phyloP scores from a whole-genome alignment of 1,140 invertebrate species.

The Tribolium castaneum region DNA sequence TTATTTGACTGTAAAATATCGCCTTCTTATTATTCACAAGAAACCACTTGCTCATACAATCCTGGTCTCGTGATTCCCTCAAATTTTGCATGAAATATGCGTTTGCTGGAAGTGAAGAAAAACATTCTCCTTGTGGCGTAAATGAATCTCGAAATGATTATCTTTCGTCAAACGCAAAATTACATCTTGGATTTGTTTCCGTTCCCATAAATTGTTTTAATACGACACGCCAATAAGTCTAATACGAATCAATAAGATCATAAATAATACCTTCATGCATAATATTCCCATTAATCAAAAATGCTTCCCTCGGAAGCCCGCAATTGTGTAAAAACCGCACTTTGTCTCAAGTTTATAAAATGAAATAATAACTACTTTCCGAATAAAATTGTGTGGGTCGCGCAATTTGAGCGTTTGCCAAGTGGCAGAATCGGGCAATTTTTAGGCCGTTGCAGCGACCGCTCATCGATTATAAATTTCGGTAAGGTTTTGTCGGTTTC shows the following conservation, averaged over 20 bases:
- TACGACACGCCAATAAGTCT: constrained; percentile 11
- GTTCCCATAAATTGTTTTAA: constrained; percentile 10
- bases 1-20: not conserved
- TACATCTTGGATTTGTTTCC: constrained; percentile 21
- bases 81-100: not conserved
- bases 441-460: constrained; percentile 38
- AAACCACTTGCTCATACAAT: not conserved
- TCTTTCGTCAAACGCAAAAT: not conserved
- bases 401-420: constrained; percentile 39
- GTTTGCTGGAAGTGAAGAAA: not conserved
- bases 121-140: not conserved
- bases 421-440: constrained; percentile 39
- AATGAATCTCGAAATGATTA: constrained; percentile 15
- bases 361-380: too few species aligned
- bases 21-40: not conserved
- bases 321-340: too few species aligned
- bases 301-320: not conserved
- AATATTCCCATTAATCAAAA: not conserved
- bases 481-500: constrained; percentile 49
- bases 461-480: constrained; percentile 53
- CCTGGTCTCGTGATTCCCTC: not conserved
- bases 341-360: too few species aligned
- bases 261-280: constrained; percentile 4
- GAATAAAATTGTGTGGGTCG: too few species aligned
- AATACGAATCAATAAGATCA: constrained; percentile 17